phyloP scores from a whole-genome alignment of 2,797 vertebrate genomes.

The Poeciliopsis turneri region DNA sequence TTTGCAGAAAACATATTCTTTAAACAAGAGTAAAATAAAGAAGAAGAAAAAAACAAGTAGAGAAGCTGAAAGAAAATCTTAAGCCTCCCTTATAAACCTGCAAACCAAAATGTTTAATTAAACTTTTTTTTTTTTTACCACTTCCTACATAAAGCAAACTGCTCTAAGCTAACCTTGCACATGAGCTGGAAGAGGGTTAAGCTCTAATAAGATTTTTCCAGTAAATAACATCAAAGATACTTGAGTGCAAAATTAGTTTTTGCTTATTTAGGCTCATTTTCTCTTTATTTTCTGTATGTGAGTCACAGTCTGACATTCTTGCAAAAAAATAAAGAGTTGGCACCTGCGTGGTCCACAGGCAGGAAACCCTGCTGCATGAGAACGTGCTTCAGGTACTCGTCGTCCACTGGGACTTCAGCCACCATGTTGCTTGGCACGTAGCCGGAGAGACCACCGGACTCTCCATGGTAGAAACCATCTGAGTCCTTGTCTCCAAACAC shows the following conservation, averaged over 20 bases:
- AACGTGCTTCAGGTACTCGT: slow-evolving; percentile 79
- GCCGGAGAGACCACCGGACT: slow-evolving; percentile 86
- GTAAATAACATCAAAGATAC: background rate
- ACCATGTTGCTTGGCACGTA: slow-evolving; percentile 97
- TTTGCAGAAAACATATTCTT: background rate
- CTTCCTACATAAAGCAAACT: background rate
- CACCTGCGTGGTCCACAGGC: slow-evolving; percentile 84
- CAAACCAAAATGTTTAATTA: background rate
- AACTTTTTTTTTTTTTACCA: background rate
- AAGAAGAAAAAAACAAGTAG: background rate
- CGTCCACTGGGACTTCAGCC: slow-evolving; percentile 89
- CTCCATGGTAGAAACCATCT: slow-evolving; percentile 92
- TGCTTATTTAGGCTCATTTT: background rate
- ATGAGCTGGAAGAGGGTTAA: background rate
- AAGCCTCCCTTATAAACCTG: background rate
- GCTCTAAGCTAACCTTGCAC: background rate
- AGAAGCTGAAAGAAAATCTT: background rate
- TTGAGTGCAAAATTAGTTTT: background rate
- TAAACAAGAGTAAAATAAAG: slow-evolving; percentile 1
- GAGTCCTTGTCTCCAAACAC: slow-evolving; percentile 91
- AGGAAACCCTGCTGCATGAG: slow-evolving; percentile 86
- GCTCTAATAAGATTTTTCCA: background rate
- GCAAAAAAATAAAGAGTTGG: slow-evolving; percentile 1
- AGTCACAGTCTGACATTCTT: slow-evolving; percentile 1
- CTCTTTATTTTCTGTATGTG: background rate